Percentiles rank a stretch among this genome's conserved stretches.
These are phyloP conservation scores for Astropecten irregularis DNA, from an alignment of 53 echinoderm and acorn worm species.

Conservation along the genomic window DNA sequence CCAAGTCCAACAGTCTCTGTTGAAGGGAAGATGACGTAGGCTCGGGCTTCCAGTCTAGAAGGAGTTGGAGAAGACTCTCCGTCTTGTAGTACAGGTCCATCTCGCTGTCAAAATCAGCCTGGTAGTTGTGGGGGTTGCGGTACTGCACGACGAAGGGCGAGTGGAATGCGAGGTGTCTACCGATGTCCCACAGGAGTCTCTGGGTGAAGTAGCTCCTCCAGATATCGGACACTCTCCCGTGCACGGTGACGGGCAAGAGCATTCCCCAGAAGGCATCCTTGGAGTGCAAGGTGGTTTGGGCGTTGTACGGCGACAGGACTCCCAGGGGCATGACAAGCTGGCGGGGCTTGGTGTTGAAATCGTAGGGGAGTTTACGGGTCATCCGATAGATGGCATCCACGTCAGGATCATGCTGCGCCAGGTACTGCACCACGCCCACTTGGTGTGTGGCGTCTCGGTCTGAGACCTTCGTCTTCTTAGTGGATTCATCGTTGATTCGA, in stretches of 20 bases:
- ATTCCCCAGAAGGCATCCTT: slow-evolving; percentile 10
- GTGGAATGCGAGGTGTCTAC: not conserved
- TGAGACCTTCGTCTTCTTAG: not conserved
- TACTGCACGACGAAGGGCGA: slow-evolving; percentile 19
- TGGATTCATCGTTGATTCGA: not conserved
- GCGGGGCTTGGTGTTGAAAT: not conserved
- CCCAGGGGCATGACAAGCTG: not conserved
- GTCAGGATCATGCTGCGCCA: slow-evolving; percentile 18
- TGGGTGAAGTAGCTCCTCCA: slow-evolving; percentile 31
- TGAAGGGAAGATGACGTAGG: not conserved
- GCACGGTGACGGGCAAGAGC: slow-evolving; percentile 16
- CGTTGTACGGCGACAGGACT: slow-evolving; percentile 22
- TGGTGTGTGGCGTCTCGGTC: not conserved
- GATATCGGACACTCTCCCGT: slow-evolving; percentile 16
- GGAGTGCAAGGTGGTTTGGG: not conserved
- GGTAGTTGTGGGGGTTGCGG: slow-evolving; percentile 31
- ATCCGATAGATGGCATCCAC: slow-evolving; percentile 11
- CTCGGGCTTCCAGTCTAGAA: not conserved
- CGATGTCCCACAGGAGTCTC: slow-evolving; percentile 22
- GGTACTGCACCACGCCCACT: slow-evolving; percentile 9
- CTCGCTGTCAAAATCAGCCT: slow-evolving; percentile 22
- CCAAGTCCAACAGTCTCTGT: slow-evolving; percentile 3
- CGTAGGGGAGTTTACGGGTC: slow-evolving; percentile 19
- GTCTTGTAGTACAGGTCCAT: slow-evolving; percentile 26
- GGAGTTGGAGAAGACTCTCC: not conserved